Percentiles rank a stretch among this genome's conserved stretches.
phyloP scores from a whole-genome alignment of 2,888 invertebrate species.

The Coelopa pilipes region DNA sequence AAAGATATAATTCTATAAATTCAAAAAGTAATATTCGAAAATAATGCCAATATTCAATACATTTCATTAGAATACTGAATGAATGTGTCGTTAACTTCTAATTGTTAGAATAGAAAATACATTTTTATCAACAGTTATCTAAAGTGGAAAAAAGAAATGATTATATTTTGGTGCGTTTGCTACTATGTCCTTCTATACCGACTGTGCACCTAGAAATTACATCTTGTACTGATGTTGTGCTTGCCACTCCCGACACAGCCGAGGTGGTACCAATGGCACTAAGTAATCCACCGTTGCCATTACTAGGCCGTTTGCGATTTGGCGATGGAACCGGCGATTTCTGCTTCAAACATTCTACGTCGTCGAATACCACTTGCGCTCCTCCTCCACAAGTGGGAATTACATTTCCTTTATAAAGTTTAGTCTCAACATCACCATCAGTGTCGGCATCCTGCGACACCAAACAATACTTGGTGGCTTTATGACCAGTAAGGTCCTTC shows the following conservation, averaged over 20 bases:
- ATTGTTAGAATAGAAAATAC: no score
- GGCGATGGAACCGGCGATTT: slow-evolving; percentile 76
- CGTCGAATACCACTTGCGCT: slow-evolving; percentile 93
- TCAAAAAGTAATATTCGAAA: no score
- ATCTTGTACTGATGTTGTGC: slow-evolving; percentile 55
- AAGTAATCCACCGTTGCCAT: slow-evolving; percentile 44
- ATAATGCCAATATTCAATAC: no score
- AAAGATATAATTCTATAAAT: no score
- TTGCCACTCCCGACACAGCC: slow-evolving; percentile 50
- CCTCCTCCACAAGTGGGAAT: slow-evolving; percentile 95
- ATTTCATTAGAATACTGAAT: no score
- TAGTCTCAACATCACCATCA: slow-evolving; percentile 93
- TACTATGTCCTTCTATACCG: slow-evolving; percentile 65
- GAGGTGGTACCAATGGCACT: slow-evolving; percentile 44
- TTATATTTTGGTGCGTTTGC: slow-evolving; percentile 64
- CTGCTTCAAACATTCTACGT: slow-evolving; percentile 90
- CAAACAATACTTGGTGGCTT: slow-evolving; percentile 88
- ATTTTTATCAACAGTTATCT: no score
- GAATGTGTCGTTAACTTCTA: no score
- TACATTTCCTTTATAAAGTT: slow-evolving; percentile 93
- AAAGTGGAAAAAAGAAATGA: no score
- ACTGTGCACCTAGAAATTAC: slow-evolving; percentile 64
- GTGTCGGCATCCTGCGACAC: slow-evolving; percentile 92
- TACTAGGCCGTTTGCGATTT: slow-evolving; percentile 64
- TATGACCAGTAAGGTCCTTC: slow-evolving; percentile 77